phyloP scores from a whole-genome alignment of 2,888 invertebrate species.

The Steinernema scapterisci region DNA sequence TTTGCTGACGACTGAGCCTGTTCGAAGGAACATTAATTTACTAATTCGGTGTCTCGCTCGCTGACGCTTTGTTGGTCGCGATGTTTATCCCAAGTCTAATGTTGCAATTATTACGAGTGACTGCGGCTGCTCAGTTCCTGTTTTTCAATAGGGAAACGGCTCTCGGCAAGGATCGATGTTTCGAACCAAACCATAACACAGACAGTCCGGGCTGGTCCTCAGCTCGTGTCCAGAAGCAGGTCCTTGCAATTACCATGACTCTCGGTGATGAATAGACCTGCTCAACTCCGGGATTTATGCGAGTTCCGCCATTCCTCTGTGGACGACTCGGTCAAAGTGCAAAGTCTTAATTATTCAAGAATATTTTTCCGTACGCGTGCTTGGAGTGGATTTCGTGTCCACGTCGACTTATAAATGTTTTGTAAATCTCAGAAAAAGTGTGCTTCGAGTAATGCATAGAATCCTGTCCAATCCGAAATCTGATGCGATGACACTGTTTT shows the following conservation, averaged over 20 bases:
- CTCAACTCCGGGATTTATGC: constrained; percentile 2
- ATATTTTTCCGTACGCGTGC: too few relatives aligned
- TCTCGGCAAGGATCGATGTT: too few relatives aligned
- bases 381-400: too few relatives aligned
- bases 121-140: neutral
- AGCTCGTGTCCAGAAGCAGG: neutral
- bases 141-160: neutral
- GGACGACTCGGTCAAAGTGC: too few relatives aligned
- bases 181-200: neutral
- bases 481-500: neutral
- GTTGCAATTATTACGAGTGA: neutral
- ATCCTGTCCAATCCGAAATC: neutral
- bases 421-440: too few relatives aligned
- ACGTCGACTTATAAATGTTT: too few relatives aligned
- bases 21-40: neutral
- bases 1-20: neutral
- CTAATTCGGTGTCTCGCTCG: neutral
- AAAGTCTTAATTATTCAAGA: too few relatives aligned
- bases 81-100: too few relatives aligned
- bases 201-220: neutral
- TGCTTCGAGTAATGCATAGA: neutral
- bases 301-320: neutral
- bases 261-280: constrained; percentile 18
- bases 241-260: neutral
- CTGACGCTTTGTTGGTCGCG: neutral